phyloP scores from a whole-genome alignment of 2,797 vertebrate species.

The Scleropages formosus region DNA sequence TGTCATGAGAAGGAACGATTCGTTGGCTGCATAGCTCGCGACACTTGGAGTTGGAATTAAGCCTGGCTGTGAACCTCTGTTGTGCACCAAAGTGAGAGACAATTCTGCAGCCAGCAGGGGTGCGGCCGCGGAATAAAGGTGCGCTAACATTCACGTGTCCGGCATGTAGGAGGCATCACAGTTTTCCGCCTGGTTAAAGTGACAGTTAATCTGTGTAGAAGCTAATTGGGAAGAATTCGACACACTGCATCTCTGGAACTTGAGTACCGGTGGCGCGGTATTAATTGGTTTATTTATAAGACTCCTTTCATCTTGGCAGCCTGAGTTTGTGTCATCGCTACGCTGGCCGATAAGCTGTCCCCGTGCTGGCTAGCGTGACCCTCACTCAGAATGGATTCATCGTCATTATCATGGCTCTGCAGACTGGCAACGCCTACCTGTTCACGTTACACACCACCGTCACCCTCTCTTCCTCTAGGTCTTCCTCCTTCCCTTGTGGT shows the following conservation, averaged over 20 bases:
- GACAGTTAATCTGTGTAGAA: conserved; percentile 65
- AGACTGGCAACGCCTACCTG: neutral
- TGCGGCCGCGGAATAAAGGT: neutral
- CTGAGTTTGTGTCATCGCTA: neutral
- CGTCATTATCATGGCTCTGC: neutral
- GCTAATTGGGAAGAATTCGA: conserved; percentile 62
- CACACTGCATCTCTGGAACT: conserved; percentile 49
- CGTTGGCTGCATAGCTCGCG: conserved; percentile 38
- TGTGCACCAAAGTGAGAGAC: neutral
- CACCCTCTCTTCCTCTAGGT: neutral
- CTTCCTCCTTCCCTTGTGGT: conserved; percentile 7
- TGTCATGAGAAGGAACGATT: conserved; percentile 65
- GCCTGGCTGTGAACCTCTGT: neutral
- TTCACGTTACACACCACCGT: neutral
- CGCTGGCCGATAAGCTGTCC: too few species aligned
- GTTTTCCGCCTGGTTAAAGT: conserved; percentile 65
- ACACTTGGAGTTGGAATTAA: neutral
- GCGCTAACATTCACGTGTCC: neutral
- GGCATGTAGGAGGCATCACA: conserved; percentile 43
- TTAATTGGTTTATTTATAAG: conserved; percentile 69
- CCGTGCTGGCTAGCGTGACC: neutral
- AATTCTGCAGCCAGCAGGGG: too few species aligned
- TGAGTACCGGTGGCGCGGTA: conserved; percentile 41
- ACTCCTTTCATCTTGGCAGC: neutral
- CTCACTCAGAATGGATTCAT: neutral